phyloP scores from a whole-genome alignment of 2,113 vertebrate species.

The Anolis carolinensis region DNA sequence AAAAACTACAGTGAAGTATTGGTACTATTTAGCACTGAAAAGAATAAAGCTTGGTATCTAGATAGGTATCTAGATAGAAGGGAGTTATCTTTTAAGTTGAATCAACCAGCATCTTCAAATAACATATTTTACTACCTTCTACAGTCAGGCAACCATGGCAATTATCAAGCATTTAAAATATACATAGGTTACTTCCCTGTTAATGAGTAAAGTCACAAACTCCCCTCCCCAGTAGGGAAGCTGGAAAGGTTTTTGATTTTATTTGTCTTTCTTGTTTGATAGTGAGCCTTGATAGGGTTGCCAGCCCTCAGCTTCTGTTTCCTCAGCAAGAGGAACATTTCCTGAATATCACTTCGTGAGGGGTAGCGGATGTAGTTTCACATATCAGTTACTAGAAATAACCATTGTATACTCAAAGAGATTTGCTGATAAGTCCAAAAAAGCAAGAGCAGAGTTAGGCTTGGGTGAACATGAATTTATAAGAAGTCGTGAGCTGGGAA shows the following conservation, averaged over 20 bases:
- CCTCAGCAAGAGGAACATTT: constrained; percentile 10
- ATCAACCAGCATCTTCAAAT: neutral
- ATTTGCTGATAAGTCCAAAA: neutral
- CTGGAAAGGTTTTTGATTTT: constrained; percentile 9
- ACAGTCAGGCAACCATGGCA: constrained; percentile 16
- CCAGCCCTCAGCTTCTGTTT: neutral
- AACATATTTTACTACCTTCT: constrained; percentile 18
- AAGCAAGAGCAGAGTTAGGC: neutral
- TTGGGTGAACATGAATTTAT: neutral
- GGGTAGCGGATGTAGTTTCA: neutral
- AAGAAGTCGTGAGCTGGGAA: neutral
- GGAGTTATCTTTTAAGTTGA: neutral
- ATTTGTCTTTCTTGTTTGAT: neutral
- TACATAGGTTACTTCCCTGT: constrained; percentile 14
- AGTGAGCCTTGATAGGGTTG: neutral
- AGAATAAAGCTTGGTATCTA: neutral
- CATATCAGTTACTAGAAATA: neutral
- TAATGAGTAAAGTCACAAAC: neutral
- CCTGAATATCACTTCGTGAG: neutral
- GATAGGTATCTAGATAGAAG: neutral
- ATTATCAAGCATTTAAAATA: constrained; percentile 10
- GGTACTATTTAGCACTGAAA: neutral
- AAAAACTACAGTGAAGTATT: neutral
- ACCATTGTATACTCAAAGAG: neutral
- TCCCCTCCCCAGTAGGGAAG: neutral